A percentile compares a stretch with the other conserved stretches of the same genome.
phyloP scores from a whole-genome alignment of 2,113 vertebrate genomes.

The Callopanchax toddi region DNA sequence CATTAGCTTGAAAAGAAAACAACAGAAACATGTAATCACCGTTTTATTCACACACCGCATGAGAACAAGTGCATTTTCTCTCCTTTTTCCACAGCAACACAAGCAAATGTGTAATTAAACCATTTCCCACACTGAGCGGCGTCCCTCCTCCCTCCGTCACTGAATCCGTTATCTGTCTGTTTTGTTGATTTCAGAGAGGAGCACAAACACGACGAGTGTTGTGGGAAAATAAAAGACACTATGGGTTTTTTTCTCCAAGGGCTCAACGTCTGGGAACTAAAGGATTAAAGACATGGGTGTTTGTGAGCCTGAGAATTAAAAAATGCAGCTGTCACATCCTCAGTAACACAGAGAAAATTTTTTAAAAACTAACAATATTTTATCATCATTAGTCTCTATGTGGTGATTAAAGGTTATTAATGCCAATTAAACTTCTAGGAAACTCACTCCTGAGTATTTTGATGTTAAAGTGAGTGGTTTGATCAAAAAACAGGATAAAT shows the following conservation, averaged over 20 bases:
- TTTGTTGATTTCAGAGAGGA: slow-evolving; percentile 39
- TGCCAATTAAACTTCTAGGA: too few relatives aligned
- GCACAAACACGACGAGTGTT: slow-evolving; percentile 43
- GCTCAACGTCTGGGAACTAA: slow-evolving; percentile 41
- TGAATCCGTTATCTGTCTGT: slow-evolving; percentile 47
- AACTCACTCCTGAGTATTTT: too few relatives aligned
- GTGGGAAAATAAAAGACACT: slow-evolving; percentile 52
- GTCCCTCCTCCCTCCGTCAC: slow-evolving; percentile 13
- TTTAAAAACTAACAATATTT: too few relatives aligned
- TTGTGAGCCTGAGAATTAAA: not conserved
- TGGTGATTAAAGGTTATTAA: too few relatives aligned
- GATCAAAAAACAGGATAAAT: too few relatives aligned
- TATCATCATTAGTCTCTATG: too few relatives aligned
- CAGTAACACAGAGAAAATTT: too few relatives aligned
- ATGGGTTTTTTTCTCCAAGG: slow-evolving; percentile 37
- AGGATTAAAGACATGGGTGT: not conserved
- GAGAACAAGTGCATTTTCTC: slow-evolving; percentile 43
- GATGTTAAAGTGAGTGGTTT: too few relatives aligned
- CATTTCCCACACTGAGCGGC: slow-evolving; percentile 59
- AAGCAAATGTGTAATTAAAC: slow-evolving; percentile 56
- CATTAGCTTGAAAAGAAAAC: slow-evolving; percentile 85
- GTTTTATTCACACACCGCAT: slow-evolving; percentile 33
- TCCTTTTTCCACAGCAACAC: slow-evolving; percentile 35
- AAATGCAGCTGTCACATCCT: too few relatives aligned
- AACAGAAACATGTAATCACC: slow-evolving; percentile 37